A percentile compares a stretch with the other conserved stretches of the same genome.
Evolutionary conservation across 2,888 invertebrate species (phyloP).

Genomic region (Drosophila leonis): DNA sequence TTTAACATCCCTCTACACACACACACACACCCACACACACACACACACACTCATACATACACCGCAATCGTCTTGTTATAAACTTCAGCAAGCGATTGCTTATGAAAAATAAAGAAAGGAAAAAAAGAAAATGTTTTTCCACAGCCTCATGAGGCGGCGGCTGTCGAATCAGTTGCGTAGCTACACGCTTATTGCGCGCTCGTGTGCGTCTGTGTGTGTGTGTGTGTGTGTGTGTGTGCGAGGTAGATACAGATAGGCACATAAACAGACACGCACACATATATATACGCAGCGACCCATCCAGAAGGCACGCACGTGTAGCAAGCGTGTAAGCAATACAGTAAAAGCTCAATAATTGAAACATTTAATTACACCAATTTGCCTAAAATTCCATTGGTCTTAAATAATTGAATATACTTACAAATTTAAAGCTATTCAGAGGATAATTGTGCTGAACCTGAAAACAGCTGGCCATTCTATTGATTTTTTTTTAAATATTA

Average conservation of each 20-base stretch:
- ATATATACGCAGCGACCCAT: slow-evolving; percentile 8
- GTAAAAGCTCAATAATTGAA: slow-evolving; percentile 16
- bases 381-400: not conserved
- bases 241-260: slow-evolving; percentile 51
- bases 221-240: slow-evolving; percentile 29
- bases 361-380: not conserved
- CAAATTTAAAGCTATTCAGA: not conserved
- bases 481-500: not conserved
- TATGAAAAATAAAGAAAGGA: slow-evolving; percentile 20
- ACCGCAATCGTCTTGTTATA: slow-evolving; percentile 35
- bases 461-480: not conserved
- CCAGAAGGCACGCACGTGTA: slow-evolving; percentile 29
- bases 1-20: slow-evolving; percentile 36
- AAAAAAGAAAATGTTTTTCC: slow-evolving; percentile 31
- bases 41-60: not conserved
- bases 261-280: slow-evolving; percentile 18
- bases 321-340: slow-evolving; percentile 19
- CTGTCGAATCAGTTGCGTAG: slow-evolving; percentile 58
- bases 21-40: not conserved
- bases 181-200: slow-evolving; percentile 40
- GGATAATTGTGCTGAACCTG: not conserved
- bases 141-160: slow-evolving; percentile 32
- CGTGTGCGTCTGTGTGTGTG: slow-evolving; percentile 16
- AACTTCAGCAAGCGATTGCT: slow-evolving; percentile 50
- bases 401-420: not conserved